Evolutionary conservation across 1,140 invertebrate genomes (phyloP).

Genomic region (Acromyrmex heyeri): DNA sequence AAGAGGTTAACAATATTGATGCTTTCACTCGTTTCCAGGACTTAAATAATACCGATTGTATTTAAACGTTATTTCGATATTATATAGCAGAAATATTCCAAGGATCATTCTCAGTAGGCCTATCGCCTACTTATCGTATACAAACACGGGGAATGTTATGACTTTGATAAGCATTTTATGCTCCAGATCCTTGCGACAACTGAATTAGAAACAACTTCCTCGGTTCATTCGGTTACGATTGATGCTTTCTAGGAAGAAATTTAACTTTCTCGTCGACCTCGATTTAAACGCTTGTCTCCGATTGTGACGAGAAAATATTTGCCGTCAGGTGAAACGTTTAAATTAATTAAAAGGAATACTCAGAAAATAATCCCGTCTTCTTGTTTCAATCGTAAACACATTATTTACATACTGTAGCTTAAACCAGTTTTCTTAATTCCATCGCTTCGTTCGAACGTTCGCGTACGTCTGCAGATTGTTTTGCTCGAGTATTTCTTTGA

Average conservation of each 20-base stretch:
- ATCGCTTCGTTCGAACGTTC: neutral
- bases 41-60: constrained; percentile 6
- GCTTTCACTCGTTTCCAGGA: constrained; percentile 27
- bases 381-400: neutral
- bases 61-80: constrained; percentile 11
- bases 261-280: constrained; percentile 28
- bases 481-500: neutral
- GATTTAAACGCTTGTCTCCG: constrained; percentile 14
- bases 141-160: neutral
- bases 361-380: neutral
- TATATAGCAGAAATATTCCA: constrained; percentile 14
- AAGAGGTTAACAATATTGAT: neutral
- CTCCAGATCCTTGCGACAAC: neutral
- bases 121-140: neutral
- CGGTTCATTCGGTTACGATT: neutral
- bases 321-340: neutral
- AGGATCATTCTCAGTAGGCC: neutral
- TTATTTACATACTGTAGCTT: neutral
- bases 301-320: neutral
- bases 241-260: constrained; percentile 33
- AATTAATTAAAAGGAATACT: neutral
- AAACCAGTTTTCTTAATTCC: neutral
- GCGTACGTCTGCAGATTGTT: neutral
- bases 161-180: constrained; percentile 39
- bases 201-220: constrained; percentile 7